phyloP scores from a whole-genome alignment of 2,888 invertebrate genomes.

The Drosophila leonis region DNA sequence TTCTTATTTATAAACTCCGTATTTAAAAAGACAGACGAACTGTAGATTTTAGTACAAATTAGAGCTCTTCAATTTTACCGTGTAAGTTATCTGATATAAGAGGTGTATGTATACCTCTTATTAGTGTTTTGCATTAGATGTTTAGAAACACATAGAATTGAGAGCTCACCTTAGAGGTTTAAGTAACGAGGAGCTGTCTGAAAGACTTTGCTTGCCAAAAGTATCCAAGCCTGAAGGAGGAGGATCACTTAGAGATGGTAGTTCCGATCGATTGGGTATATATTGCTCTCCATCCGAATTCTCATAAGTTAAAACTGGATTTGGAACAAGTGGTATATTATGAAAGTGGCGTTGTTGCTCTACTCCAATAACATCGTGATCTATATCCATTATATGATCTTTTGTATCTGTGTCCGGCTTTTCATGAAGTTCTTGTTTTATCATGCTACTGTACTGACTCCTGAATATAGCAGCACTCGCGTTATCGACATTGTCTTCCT shows the following conservation, averaged over 20 bases:
- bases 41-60: too few species aligned
- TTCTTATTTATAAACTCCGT: too few species aligned
- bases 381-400: neutral
- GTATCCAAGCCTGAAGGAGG: neutral
- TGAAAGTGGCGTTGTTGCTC: conserved; percentile 4
- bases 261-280: conserved; percentile 10
- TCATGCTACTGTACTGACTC: neutral
- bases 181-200: conserved; percentile 7
- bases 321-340: conserved; percentile 14
- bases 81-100: too few species aligned
- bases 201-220: conserved; percentile 10
- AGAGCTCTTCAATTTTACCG: too few species aligned
- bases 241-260: conserved; percentile 1
- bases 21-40: too few species aligned
- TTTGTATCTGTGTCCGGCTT: neutral
- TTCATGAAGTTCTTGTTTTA: conserved; percentile 11
- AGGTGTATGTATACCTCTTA: neutral
- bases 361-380: conserved; percentile 2
- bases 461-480: neutral
- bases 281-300: conserved; percentile 1
- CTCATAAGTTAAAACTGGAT: neutral
- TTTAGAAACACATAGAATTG: neutral
- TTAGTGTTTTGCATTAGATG: neutral
- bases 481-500: neutral
- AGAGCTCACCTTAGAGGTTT: conserved; percentile 27